Evolutionary conservation across 2,113 vertebrate species (phyloP).

Genomic region (Ceratotherium simum): DNA sequence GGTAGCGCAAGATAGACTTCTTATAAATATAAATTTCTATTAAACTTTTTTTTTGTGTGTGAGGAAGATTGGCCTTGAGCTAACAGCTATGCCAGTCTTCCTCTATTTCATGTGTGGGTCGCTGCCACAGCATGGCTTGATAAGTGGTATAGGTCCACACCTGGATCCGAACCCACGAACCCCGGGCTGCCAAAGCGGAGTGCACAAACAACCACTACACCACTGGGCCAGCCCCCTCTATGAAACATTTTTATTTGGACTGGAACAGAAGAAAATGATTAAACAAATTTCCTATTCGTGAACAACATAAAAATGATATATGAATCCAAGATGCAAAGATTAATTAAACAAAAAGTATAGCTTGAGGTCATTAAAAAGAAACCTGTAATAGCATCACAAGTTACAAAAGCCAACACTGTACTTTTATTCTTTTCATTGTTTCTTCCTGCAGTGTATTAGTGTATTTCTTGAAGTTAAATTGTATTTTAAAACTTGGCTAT

Average conservation of each 20-base stretch:
- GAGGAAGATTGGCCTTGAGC: too few relatives aligned
- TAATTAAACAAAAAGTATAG: constrained; percentile 33
- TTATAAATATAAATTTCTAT: background rate
- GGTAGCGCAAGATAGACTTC: background rate
- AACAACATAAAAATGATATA: background rate
- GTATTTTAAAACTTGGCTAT: background rate
- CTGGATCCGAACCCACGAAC: too few relatives aligned
- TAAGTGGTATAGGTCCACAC: too few relatives aligned
- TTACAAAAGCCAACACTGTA: background rate
- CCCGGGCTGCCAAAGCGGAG: too few relatives aligned
- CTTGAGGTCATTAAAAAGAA: background rate
- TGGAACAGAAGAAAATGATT: background rate
- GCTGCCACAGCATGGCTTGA: too few relatives aligned
- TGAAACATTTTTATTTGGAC: background rate
- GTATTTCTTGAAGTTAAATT: background rate
- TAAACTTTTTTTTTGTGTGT: background rate
- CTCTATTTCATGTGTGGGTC: too few relatives aligned
- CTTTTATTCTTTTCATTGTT: background rate
- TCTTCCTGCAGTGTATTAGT: background rate
- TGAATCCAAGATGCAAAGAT: constrained; percentile 6
- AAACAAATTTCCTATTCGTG: background rate
- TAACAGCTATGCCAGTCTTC: too few relatives aligned
- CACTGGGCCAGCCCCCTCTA: background rate
- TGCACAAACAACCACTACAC: too few relatives aligned
- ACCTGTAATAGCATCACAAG: background rate